Evolutionary conservation across 2,797 vertebrate genomes (phyloP), one percentile per base, ranked within the genome.

Genomic region (Enteromius radiatus): DNA sequence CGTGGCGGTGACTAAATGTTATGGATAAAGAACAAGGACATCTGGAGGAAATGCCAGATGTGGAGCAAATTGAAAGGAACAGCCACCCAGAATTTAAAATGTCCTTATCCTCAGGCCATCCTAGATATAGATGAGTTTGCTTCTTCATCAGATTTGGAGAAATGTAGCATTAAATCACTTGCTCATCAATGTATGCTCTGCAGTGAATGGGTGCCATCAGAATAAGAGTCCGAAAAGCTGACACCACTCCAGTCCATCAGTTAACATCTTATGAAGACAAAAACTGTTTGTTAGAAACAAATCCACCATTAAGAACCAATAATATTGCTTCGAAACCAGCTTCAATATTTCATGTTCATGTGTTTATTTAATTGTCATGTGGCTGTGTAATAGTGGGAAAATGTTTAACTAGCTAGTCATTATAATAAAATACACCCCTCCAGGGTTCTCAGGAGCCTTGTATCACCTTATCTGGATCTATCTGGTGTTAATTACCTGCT

Each of bases 1-100:
- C 15, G 2, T 61, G 74, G 43, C 54, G 0, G 74, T 0, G 74
- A 43, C 36, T 61, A 43, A 43, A 28, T 61, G 5, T 43, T 11
- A 41, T 21, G 54, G 36, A 61, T 76, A 61, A 61, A 43, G 54
- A 76, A 14, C 33, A 76, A 12, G n/a, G n/a, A n/a, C n/a, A n/a
- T n/a, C n/a, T n/a, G n/a, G 33, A 19, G n/a, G 8, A 36, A 19
- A 33, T 59, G 41, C 15, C n/a, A 41, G 21, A 17, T 14, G 23
- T 23, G n/a, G 54, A 28, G n/a, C 52, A 41, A 59, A 41, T 31
- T 9, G 3, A 17, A 17, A 28, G 59, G 2, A 31, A 31, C 1
- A 17, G 59, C 6, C n/a, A 12, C 11, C 10, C 11, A 5, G 3
- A 59, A 59, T 26, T 28, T 3, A 0, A 63, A 8, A 31, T 31